phyloP scores from a whole-genome alignment of 30 jellyfish, hydroid and myxozoan species.

The Aurelia aurita region DNA sequence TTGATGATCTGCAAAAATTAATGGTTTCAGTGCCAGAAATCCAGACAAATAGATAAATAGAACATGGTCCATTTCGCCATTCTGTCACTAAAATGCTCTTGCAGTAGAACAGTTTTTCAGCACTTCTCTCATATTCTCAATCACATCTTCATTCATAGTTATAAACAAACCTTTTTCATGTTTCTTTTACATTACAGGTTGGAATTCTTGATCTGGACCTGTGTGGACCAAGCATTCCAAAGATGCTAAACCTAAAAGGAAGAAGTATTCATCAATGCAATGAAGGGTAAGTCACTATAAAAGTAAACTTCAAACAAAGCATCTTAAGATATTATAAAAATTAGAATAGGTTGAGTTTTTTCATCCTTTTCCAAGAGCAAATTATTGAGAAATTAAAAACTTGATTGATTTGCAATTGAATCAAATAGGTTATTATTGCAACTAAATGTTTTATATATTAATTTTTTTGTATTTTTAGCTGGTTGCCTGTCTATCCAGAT shows the following conservation, averaged over 20 bases:
- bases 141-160: neutral
- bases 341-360: no score
- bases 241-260: slow-evolving; percentile 79
- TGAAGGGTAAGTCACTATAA: slow-evolving; percentile 60
- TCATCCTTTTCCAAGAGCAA: no score
- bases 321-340: no score
- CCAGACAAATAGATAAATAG: no score
- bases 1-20: no score
- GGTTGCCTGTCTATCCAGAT: slow-evolving; percentile 98
- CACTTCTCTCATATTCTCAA: no score
- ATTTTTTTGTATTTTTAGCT: slow-evolving; percentile 25
- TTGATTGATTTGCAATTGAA: no score
- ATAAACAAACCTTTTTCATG: neutral
- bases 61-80: no score
- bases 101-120: no score
- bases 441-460: neutral
- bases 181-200: slow-evolving; percentile 47
- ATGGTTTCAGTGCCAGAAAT: no score
- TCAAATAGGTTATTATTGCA: neutral
- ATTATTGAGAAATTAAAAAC: no score
- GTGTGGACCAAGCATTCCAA: slow-evolving; percentile 99
- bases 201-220: slow-evolving; percentile 95
- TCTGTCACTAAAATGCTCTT: no score
- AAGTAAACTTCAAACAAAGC: neutral
- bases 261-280: slow-evolving; percentile 85